These are phyloP conservation scores for Cyphomyrus discorhynchus DNA, from an alignment of 2,113 vertebrate species.

Conservation along the genomic window DNA sequence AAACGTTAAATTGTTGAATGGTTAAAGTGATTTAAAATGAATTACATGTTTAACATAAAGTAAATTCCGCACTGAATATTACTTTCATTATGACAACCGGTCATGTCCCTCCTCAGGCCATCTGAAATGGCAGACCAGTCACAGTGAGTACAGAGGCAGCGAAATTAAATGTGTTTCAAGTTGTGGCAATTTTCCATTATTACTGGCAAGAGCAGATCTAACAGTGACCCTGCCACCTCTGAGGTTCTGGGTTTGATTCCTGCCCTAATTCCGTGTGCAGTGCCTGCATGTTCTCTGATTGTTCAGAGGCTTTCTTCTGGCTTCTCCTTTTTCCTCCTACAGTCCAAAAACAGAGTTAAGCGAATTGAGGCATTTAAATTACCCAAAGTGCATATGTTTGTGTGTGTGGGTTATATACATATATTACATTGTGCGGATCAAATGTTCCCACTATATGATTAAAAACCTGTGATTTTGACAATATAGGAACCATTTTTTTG, in stretches of 20 bases:
- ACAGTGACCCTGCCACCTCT: not conserved
- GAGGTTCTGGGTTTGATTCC: not conserved
- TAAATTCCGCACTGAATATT: not conserved
- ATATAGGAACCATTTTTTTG: not conserved
- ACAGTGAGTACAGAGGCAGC: not conserved
- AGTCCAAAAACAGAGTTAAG: not conserved
- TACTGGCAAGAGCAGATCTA: not conserved
- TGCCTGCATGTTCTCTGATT: not conserved
- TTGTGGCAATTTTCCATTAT: not conserved
- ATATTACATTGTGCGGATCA: not conserved
- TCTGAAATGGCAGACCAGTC: not conserved
- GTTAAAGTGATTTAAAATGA: not conserved
- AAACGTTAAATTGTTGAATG: not conserved
- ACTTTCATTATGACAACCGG: not conserved
- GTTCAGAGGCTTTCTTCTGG: not conserved
- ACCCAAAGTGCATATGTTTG: not conserved
- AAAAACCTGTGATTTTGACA: not conserved
- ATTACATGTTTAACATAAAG: not conserved
- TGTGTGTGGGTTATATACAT: not conserved
- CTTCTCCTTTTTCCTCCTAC: not conserved
- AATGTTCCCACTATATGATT: not conserved
- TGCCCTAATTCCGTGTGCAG: not conserved
- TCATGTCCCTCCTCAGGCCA: not conserved
- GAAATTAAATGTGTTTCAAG: not conserved
- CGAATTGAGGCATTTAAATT: not conserved